Percentiles rank a stretch among this genome's conserved stretches.
Evolutionary conservation across 1,140 invertebrate species (phyloP).

Genomic region (Cylas formicarius): DNA sequence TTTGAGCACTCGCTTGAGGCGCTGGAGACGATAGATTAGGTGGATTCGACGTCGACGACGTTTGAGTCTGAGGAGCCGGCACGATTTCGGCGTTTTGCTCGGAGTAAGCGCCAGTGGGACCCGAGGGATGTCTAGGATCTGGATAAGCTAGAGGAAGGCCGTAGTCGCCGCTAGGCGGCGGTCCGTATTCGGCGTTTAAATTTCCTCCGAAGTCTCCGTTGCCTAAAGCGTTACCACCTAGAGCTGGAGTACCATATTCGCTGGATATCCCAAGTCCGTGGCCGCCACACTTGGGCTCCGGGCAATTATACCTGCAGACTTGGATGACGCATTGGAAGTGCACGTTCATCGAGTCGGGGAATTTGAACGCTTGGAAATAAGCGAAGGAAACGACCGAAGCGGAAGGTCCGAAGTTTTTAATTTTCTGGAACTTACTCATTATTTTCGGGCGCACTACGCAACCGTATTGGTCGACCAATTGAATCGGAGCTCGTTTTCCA

Average conservation of each 20-base stretch:
- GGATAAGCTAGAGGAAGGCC: constrained; percentile 69
- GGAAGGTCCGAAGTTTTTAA: constrained; percentile 90
- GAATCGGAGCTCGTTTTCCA: constrained; percentile 85
- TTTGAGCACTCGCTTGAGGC: constrained; percentile 42
- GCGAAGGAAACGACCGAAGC: constrained; percentile 91
- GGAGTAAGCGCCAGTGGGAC: constrained; percentile 70
- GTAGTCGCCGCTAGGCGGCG: constrained; percentile 58
- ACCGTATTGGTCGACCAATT: constrained; percentile 85
- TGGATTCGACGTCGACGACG: constrained; percentile 58
- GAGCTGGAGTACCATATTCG: constrained; percentile 57
- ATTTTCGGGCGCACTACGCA: constrained; percentile 89
- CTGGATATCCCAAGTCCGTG: constrained; percentile 50
- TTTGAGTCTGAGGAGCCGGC: constrained; percentile 68
- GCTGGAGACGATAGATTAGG: constrained; percentile 58
- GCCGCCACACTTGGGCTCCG: constrained; percentile 79
- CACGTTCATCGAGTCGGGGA: constrained; percentile 94
- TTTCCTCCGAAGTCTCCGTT: constrained; percentile 58
- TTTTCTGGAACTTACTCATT: constrained; percentile 92
- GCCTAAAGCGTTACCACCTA: constrained; percentile 50
- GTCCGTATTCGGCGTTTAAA: constrained; percentile 61
- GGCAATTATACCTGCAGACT: constrained; percentile 88
- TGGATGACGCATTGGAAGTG: constrained; percentile 96
- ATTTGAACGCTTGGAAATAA: constrained; percentile 95
- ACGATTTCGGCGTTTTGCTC: constrained; percentile 74
- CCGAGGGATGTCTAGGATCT: constrained; percentile 74